phyloP scores from a whole-genome alignment of 2,888 invertebrate species.

The Pilophorus perplexus region DNA sequence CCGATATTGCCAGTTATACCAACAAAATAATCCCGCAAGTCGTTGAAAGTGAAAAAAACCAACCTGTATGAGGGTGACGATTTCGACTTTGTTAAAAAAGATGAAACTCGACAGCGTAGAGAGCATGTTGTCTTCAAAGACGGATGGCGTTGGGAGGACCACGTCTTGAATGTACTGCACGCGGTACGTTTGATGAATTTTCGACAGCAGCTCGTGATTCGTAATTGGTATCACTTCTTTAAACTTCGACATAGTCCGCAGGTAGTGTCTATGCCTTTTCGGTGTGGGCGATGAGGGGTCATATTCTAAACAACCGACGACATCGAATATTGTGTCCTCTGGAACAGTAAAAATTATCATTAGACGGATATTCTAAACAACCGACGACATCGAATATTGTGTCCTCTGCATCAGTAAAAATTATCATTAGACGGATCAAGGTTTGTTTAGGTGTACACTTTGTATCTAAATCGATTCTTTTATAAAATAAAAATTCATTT shows the following conservation, averaged over 20 bases:
- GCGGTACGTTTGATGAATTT: conserved; percentile 99
- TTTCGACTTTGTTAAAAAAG: conserved; percentile 99
- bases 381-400: conserved; percentile 97
- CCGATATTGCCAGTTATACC: too few relatives aligned
- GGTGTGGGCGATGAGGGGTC: conserved; percentile 84
- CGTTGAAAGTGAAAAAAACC: too few relatives aligned
- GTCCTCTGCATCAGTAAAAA: conserved; percentile 60
- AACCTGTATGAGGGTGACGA: conserved; percentile 86
- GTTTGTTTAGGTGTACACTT: too few relatives aligned
- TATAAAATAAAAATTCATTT: too few relatives aligned
- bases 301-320: conserved; percentile 97
- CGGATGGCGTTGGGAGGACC: conserved; percentile 95
- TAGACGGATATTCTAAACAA: background rate
- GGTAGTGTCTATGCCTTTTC: conserved; percentile 93
- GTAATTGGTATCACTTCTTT: conserved; percentile 92
- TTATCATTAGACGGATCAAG: background rate
- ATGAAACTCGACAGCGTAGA: conserved; percentile 97
- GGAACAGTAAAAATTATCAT: conserved; percentile 43
- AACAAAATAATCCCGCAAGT: conserved; percentile 12
- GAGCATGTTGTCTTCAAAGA: conserved; percentile 98
- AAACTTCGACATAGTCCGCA: conserved; percentile 84
- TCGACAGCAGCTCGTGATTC: conserved; percentile 89
- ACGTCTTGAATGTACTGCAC: conserved; percentile 99
- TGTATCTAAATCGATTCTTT: too few relatives aligned
- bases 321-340: conserved; percentile 92